Base-by-base conservation (phyloP, 2,113 vertebrate species). In the Tiliqua scincoides region DNA sequence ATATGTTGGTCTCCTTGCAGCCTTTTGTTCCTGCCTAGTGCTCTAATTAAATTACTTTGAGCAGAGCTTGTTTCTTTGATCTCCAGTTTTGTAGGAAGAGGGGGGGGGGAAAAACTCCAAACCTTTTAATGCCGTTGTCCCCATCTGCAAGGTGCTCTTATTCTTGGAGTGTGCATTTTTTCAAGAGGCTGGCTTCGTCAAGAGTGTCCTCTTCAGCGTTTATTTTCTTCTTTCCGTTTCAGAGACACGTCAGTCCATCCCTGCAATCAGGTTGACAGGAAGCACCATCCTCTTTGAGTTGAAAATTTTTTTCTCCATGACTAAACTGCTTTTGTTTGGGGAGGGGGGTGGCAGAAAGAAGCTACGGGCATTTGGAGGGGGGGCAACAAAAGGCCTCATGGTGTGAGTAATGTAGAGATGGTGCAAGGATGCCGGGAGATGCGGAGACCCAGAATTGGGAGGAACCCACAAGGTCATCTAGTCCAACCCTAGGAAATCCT, bases 101-200 rank as follows among this genome's bases (percentile, higher is more conserved):
- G 76, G 67, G 48, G 6, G 48, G 23, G 15, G 48, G 27, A 32
- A 94, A 88, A 88, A 86, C 84, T 88, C 70, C 0, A 48, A 88
- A 84, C 87, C 89, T 86, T 89, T 86, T 85, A 82, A 86, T 82
- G 40, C 83, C 85, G 73, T 85, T 52, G 40, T 1, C 2, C 87
- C 89, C 79, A 81, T 57, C 91, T 91, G 94, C 30, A 86, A 84
- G 83, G 89, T 43, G 37, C 15, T 40, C 52, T 80, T 72, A 82
- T 90, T 92, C 87, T 92, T 85, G 89, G 88, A 88, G 74, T 1
- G 0, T 83, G 91, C 62, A 57, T 57, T 87, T n/a, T n/a, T n/a
- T 82, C 88, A 82, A 82, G 87, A 93, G 88, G 63, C 37, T 82
- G 20, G 21, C 86, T 74, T 85, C 57, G 63, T 93, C 87, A 91